A percentile compares a stretch with the other conserved stretches of the same genome.
Conservation (phyloP, 1,140 invertebrate genomes). For the Protaetia brevitarsis region DNA sequence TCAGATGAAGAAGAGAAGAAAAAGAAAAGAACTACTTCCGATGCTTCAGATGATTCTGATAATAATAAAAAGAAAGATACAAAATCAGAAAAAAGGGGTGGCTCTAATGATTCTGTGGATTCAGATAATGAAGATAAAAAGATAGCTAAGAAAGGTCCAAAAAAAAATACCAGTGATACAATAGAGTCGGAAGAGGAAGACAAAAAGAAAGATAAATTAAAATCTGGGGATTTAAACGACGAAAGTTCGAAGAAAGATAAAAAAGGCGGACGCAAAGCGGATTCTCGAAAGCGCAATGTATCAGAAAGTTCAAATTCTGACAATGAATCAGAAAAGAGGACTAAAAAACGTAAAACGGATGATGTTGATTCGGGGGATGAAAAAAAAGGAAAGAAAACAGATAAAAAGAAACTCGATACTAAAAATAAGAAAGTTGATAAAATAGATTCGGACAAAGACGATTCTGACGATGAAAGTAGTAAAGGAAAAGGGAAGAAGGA, state of each 20-base stretch:
- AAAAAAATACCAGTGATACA: background rate
- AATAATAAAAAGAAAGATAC: conserved; percentile 32
- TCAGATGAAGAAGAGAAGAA: conserved; percentile 19
- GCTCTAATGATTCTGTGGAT: conserved; percentile 31
- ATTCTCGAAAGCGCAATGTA: conserved; percentile 41
- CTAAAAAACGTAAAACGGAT: conserved; percentile 24
- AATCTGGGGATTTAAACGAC: conserved; percentile 30
- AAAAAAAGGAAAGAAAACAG: conserved; percentile 22
- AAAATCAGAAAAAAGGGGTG: conserved; percentile 29
- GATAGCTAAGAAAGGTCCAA: conserved; percentile 23
- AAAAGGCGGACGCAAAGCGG: conserved; percentile 46
- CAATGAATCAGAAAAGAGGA: conserved; percentile 18
- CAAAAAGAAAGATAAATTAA: conserved; percentile 30
- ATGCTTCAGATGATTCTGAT: conserved; percentile 4
- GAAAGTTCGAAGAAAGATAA: conserved; percentile 47
- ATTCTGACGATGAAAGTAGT: conserved; percentile 29
- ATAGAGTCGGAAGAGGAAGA: conserved; percentile 32
- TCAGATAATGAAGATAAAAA: conserved; percentile 22
- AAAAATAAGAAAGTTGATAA: conserved; percentile 13
- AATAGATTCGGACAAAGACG: background rate
- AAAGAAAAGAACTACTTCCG: background rate
- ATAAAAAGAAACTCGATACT: conserved; percentile 23
- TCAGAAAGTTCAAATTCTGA: conserved; percentile 28
- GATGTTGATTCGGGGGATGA: background rate
- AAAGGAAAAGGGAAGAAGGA: conserved; percentile 27